phyloP scores from a whole-genome alignment of 2,888 invertebrate species.

The Ophion ventricosus region DNA sequence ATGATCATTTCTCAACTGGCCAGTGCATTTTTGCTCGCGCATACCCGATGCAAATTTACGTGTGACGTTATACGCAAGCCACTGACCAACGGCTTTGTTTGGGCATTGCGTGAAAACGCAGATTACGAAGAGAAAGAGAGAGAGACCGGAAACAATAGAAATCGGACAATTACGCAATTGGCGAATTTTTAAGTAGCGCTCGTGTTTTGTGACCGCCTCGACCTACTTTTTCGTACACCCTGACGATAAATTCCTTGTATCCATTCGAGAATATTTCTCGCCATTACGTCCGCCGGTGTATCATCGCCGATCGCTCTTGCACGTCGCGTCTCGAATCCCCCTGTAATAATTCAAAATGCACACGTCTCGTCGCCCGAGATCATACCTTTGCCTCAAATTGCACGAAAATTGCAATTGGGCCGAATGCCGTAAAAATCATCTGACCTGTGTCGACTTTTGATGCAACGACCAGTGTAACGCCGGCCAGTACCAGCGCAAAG shows the following conservation, averaged over 20 bases:
- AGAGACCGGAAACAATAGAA: conserved; percentile 3
- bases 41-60: conserved; percentile 10
- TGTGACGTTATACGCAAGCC: background rate
- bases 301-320: conserved; percentile 71
- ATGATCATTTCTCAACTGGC: background rate
- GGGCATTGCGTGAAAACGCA: background rate
- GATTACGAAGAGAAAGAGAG: background rate
- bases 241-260: conserved; percentile 89
- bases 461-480: conserved; percentile 56
- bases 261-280: conserved; percentile 90
- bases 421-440: background rate
- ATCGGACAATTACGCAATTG: background rate
- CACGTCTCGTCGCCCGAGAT: conserved; percentile 40
- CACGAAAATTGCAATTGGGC: conserved; percentile 26
- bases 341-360: conserved; percentile 68
- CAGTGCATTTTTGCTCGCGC: background rate
- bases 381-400: conserved; percentile 22
- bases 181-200: background rate
- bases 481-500: conserved; percentile 56
- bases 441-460: conserved; percentile 56
- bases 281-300: conserved; percentile 87
- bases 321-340: conserved; percentile 57
- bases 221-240: conserved; percentile 85
- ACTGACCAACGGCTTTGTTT: background rate
- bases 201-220: conserved; percentile 31